Evolutionary conservation across 2,113 vertebrate species (phyloP).

Genomic region (Willisornis vidua): DNA sequence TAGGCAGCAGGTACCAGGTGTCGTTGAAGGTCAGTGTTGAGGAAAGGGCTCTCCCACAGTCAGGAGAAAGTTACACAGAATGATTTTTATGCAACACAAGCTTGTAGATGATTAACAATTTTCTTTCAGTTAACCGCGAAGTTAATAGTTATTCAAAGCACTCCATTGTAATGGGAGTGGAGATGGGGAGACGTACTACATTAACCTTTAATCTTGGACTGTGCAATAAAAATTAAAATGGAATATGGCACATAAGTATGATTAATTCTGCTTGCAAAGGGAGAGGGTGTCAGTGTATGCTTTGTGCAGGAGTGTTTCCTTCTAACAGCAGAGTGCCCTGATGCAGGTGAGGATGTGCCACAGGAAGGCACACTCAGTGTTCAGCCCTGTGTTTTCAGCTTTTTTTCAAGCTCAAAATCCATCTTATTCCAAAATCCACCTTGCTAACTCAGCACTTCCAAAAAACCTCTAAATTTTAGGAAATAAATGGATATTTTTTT

Average conservation of each 20-base stretch:
- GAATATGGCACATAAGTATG: constrained; percentile 59
- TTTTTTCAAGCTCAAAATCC: neutral
- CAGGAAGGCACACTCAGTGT: neutral
- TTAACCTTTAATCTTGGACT: constrained; percentile 72
- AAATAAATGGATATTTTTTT: neutral
- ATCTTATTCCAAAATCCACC: neutral
- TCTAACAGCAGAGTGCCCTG: neutral
- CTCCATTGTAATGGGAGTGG: constrained; percentile 59
- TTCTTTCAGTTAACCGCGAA: constrained; percentile 70
- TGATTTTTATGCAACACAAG: constrained; percentile 66
- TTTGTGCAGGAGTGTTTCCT: neutral
- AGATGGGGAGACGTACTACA: constrained; percentile 49
- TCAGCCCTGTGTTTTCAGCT: neutral
- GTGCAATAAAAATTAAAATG: constrained; percentile 65
- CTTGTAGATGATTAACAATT: constrained; percentile 76
- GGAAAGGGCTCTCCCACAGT: constrained; percentile 45
- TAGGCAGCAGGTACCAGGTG: constrained; percentile 62
- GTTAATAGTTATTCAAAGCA: constrained; percentile 76
- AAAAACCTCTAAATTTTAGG: neutral
- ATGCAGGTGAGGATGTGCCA: neutral
- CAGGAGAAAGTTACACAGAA: constrained; percentile 57
- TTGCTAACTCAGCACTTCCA: neutral
- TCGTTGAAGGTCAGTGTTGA: constrained; percentile 63
- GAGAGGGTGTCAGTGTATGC: constrained; percentile 24
- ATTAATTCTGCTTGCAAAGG: constrained; percentile 60